Conservation (phyloP, 2,888 invertebrate genomes). For the Agriotes lineatus region DNA sequence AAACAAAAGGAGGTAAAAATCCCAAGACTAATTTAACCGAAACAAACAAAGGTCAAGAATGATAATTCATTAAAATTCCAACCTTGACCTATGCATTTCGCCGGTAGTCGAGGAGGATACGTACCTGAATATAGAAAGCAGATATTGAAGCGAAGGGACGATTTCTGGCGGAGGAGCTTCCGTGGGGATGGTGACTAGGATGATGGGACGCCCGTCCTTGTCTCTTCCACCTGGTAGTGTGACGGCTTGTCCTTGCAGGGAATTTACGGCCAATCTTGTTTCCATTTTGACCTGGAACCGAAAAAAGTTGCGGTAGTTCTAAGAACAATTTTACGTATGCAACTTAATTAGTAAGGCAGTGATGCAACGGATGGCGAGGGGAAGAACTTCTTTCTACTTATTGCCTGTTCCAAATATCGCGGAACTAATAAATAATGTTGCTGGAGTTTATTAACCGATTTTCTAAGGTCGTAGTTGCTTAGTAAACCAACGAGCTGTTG, state of each 20-base stretch:
- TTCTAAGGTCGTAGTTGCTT: too few species aligned
- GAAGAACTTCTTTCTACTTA: neutral
- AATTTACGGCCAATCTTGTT: slow-evolving; percentile 1
- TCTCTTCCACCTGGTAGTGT: slow-evolving; percentile 77
- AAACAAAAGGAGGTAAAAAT: too few species aligned
- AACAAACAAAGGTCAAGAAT: too few species aligned
- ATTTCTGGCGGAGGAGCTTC: slow-evolving; percentile 69
- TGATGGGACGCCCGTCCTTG: slow-evolving; percentile 73
- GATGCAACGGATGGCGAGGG: neutral
- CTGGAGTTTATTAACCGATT: too few species aligned
- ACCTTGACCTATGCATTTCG: too few species aligned
- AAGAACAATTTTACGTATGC: too few species aligned
- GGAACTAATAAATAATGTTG: too few species aligned
- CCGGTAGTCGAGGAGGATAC: too few species aligned
- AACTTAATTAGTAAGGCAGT: neutral
- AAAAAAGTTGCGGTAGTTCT: too few species aligned
- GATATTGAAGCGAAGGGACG: slow-evolving; percentile 66
- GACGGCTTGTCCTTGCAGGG: slow-evolving; percentile 64
- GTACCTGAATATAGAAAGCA: slow-evolving; percentile 71
- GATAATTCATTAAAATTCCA: too few species aligned
- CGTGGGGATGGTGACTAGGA: slow-evolving; percentile 72
- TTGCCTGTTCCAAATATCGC: neutral
- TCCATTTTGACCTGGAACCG: slow-evolving; percentile 30
- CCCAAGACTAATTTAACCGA: too few species aligned
- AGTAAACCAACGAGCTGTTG: too few species aligned